phyloP scores from a whole-genome alignment of 2,888 invertebrate genomes.

The Cephalotes varians region DNA sequence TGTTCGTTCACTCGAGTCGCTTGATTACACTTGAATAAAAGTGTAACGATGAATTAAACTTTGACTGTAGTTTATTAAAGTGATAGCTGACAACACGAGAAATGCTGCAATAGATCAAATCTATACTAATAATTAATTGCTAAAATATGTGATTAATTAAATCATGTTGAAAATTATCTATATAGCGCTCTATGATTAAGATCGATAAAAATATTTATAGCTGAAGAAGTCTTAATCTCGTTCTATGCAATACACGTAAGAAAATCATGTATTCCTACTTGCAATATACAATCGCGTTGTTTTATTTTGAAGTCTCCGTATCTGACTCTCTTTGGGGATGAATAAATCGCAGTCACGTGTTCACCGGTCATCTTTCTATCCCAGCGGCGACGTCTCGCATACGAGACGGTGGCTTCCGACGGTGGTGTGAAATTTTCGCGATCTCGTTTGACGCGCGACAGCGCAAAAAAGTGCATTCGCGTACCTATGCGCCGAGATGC shows the following conservation, averaged over 20 bases:
- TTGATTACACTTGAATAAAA: conserved; percentile 33
- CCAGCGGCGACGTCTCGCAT: conserved; percentile 1
- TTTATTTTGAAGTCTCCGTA: background rate
- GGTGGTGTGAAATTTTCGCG: conserved; percentile 62
- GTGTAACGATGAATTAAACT: conserved; percentile 9
- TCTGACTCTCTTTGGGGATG: background rate
- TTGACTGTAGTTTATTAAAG: background rate
- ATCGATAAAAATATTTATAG: background rate
- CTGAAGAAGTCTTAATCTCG: background rate
- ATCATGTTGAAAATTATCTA: background rate
- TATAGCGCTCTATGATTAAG: background rate
- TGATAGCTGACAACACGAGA: background rate
- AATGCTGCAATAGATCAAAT: background rate
- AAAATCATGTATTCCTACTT: background rate
- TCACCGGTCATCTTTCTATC: background rate
- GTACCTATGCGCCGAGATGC: conserved; percentile 39
- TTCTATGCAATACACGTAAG: no score
- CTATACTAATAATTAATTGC: background rate
- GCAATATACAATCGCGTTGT: background rate
- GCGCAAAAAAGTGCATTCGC: conserved; percentile 51
- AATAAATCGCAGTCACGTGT: conserved; percentile 7
- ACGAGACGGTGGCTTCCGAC: background rate
- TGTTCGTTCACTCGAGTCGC: background rate
- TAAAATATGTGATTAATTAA: background rate
- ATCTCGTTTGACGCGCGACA: conserved; percentile 54